phyloP scores from a whole-genome alignment of 2,113 vertebrate species.

The Brachypteracias leptosomus region DNA sequence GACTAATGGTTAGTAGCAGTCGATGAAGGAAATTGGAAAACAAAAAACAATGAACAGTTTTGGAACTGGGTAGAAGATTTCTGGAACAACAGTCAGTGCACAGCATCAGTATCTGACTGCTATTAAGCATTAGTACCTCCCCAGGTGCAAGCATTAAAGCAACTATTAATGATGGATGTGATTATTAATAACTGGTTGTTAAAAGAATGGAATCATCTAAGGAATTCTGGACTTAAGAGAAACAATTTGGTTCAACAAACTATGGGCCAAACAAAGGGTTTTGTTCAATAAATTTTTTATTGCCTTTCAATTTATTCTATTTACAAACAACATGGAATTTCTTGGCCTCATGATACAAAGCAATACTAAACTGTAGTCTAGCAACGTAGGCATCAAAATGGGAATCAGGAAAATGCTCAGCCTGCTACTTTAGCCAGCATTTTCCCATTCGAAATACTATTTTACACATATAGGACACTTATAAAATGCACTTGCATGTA shows the following conservation, averaged over 20 bases:
- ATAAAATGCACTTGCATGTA: constrained; percentile 96
- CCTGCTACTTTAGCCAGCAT: constrained; percentile 72
- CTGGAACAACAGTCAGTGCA: constrained; percentile 77
- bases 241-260: constrained; percentile 87
- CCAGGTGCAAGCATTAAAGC: constrained; percentile 89
- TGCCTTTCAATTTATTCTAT: constrained; percentile 92
- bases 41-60: constrained; percentile 73
- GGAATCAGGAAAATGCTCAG: constrained; percentile 78
- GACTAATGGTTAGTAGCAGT: constrained; percentile 92
- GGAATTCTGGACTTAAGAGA: constrained; percentile 77
- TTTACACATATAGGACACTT: constrained; percentile 89
- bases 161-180: constrained; percentile 89
- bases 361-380: constrained; percentile 85
- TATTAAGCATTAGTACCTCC: constrained; percentile 93
- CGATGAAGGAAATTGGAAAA: constrained; percentile 78
- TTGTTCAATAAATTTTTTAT: constrained; percentile 93
- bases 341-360: constrained; percentile 90
- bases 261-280: constrained; percentile 87
- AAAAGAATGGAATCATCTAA: constrained; percentile 88
- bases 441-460: constrained; percentile 82
- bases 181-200: constrained; percentile 93
- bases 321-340: constrained; percentile 90
- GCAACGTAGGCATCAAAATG: constrained; percentile 80
- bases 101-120: constrained; percentile 83
- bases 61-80: constrained; percentile 71